phyloP scores from a whole-genome alignment of 2,888 invertebrate species.

The Lasioglossum malachurum region DNA sequence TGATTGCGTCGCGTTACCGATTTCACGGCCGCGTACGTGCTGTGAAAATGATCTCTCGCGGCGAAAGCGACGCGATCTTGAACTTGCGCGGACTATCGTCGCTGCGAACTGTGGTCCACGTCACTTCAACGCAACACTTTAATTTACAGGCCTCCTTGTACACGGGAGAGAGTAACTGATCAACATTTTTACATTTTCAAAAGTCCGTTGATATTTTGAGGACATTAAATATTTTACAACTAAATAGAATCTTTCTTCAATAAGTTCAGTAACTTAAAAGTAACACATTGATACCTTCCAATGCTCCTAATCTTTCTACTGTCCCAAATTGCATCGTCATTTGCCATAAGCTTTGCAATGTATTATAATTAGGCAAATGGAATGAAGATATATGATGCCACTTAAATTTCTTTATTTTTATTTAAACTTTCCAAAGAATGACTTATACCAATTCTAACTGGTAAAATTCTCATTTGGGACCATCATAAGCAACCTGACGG shows the following conservation, averaged over 20 bases:
- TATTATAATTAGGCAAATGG: too few species aligned
- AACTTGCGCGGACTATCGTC: slow-evolving; percentile 23
- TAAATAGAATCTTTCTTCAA: background rate
- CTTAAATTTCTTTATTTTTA: too few species aligned
- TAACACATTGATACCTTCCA: too few species aligned
- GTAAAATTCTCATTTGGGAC: background rate
- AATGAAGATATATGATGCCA: too few species aligned
- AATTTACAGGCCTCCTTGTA: background rate
- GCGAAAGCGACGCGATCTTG: slow-evolving; percentile 79
- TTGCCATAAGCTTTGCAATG: too few species aligned
- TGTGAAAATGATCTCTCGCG: slow-evolving; percentile 76
- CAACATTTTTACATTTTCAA: background rate
- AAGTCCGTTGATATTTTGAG: background rate
- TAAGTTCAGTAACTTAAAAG: too few species aligned
- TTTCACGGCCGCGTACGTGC: slow-evolving; percentile 74
- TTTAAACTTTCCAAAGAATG: background rate
- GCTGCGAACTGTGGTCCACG: slow-evolving; percentile 11
- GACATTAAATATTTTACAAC: background rate
- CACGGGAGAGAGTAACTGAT: too few species aligned
- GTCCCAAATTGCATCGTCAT: too few species aligned
- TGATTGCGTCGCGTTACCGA: slow-evolving; percentile 59
- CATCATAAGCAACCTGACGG: background rate
- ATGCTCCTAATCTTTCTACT: too few species aligned
- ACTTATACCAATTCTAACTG: background rate
- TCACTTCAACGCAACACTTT: background rate